Evolutionary conservation across 2,113 vertebrate genomes (phyloP), one percentile per base, ranked within the genome.

Genomic region (Zootoca vivipara): DNA sequence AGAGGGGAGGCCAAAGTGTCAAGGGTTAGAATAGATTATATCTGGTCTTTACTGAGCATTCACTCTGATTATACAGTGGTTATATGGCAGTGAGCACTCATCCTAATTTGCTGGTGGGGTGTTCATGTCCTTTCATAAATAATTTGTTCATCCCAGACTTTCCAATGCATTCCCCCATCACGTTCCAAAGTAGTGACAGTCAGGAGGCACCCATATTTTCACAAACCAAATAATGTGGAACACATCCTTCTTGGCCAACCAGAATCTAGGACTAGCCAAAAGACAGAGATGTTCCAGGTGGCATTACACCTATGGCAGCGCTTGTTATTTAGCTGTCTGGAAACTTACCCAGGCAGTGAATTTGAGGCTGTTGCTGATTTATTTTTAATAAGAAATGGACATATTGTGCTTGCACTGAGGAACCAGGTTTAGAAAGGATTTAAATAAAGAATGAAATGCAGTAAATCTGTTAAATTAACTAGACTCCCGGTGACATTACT

Each of bases 381-480:
- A 20, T 80, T 85, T 94, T 78, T 87, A 33, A 70, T 65, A 42
- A 77, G n/a, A 56, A 75, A 10, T 82, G 2, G 33, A 75, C 56
- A 8, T 82, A 70, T 26, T 30, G 2, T 87, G 16, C 13, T 56
- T 33, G 88, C 84, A 26, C 73, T 83, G 6, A 77, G 87, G 58
- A 26, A 35, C 86, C 26, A 91, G 58, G 40, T 1, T 78, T 75
- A 81, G 30, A 92, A 91, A 24, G 72, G 42, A 85, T 89, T 78
- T 90, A 75, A 77, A 85, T 5, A 85, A 82, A 15, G 58, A 0
- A 0, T 90, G 69, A 91, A 88, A 20, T 13, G 24, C 13, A n/a
- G 86, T 88, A 90, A 69, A 91, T 33, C 78, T 77, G 81, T 90
- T 72, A 70, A 6, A 90, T 89, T 72, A 91, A 90, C 83, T 56